A percentile compares a stretch with the other conserved stretches of the same genome.
Conservation (phyloP, 64 coral and sea anemone species). For the Montipora foliosa region DNA sequence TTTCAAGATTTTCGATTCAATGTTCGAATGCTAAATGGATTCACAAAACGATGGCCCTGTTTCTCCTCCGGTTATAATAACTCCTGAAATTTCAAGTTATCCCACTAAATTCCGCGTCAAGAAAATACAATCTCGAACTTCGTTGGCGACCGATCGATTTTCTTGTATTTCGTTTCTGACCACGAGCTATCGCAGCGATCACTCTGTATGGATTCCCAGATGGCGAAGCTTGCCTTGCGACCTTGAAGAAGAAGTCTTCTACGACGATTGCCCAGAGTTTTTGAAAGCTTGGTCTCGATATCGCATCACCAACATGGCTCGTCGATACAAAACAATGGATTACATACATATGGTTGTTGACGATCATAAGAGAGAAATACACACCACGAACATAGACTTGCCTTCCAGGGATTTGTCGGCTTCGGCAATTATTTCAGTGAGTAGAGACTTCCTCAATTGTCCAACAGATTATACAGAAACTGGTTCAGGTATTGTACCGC, state of each 20-base stretch:
- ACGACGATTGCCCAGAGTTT: slow-evolving; percentile 93
- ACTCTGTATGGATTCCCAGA: slow-evolving; percentile 73
- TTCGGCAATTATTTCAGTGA: slow-evolving; percentile 76
- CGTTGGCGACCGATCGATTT: slow-evolving; percentile 84
- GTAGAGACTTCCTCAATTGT: slow-evolving; percentile 81
- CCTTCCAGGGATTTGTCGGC: slow-evolving; percentile 66
- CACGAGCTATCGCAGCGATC: slow-evolving; percentile 35
- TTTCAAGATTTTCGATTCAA: background rate
- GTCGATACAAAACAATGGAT: slow-evolving; percentile 96
- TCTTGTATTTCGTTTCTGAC: slow-evolving; percentile 93
- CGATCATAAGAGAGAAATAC: slow-evolving; percentile 49
- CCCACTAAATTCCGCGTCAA: slow-evolving; percentile 75
- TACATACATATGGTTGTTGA: slow-evolving; percentile 96
- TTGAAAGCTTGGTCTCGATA: slow-evolving; percentile 93
- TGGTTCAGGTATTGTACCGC: slow-evolving; percentile 82
- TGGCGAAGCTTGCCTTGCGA: slow-evolving; percentile 92
- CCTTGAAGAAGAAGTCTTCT: slow-evolving; percentile 89
- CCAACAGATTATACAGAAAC: slow-evolving; percentile 62
- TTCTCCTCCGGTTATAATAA: slow-evolving; percentile 86
- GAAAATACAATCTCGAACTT: slow-evolving; percentile 81
- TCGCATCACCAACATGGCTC: slow-evolving; percentile 89
- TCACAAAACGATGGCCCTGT: background rate
- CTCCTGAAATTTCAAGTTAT: slow-evolving; percentile 67
- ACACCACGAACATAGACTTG: slow-evolving; percentile 43
- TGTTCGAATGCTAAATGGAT: background rate